These are phyloP conservation scores for Lethocerus indicus DNA, from an alignment of 1,140 invertebrate genomes.

Conservation along the genomic window DNA sequence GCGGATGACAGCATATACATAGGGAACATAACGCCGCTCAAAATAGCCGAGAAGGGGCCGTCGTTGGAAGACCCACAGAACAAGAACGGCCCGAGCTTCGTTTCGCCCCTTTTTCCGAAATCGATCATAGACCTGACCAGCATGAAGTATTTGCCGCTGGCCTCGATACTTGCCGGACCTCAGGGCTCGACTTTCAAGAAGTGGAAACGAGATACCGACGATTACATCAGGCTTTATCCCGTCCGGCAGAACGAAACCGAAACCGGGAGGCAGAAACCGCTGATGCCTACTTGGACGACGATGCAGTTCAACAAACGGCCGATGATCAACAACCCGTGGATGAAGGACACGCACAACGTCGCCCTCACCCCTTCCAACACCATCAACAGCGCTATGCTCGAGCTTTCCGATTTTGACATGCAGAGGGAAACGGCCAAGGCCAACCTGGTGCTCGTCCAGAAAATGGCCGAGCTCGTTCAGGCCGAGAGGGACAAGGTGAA, in stretches of 20 bases:
- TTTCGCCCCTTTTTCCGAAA: neutral
- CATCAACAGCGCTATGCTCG: constrained; percentile 7
- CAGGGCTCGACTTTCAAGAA: neutral
- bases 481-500: constrained; percentile 8
- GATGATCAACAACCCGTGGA: constrained; percentile 9
- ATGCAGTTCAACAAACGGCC: constrained; percentile 2
- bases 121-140: neutral
- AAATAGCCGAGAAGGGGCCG: too few relatives aligned
- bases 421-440: constrained; percentile 9
- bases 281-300: constrained; percentile 1
- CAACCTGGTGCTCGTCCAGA: constrained; percentile 6
- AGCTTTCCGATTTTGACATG: constrained; percentile 8
- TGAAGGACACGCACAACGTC: constrained; percentile 9
- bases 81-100: neutral
- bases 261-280: neutral
- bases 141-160: constrained; percentile 2
- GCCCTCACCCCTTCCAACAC: constrained; percentile 6
- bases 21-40: too few relatives aligned
- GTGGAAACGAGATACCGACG: neutral
- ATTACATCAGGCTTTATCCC: neutral
- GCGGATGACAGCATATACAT: too few relatives aligned
- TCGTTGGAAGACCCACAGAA: neutral
- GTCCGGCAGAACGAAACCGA: too few relatives aligned
- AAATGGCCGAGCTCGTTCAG: constrained; percentile 5
- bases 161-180: neutral